These are phyloP conservation scores for Apotomis capreana DNA, from an alignment of 2,888 invertebrate species.

Conservation along the genomic window DNA sequence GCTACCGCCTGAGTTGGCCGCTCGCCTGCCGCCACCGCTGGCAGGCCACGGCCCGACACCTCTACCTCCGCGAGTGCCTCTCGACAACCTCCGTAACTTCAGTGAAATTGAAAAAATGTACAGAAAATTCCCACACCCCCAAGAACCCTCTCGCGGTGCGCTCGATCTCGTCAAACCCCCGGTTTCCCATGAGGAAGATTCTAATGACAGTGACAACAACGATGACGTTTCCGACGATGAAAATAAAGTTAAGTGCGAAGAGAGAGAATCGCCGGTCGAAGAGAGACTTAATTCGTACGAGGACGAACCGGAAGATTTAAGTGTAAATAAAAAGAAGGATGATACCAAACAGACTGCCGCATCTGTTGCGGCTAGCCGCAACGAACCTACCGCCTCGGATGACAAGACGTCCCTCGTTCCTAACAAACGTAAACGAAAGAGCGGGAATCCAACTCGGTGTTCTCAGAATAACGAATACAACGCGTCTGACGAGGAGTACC, in stretches of 20 bases:
- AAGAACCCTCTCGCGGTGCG: slow-evolving; percentile 65
- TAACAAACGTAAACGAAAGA: slow-evolving; percentile 90
- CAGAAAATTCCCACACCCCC: slow-evolving; percentile 71
- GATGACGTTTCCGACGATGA: slow-evolving; percentile 71
- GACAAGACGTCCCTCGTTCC: slow-evolving; percentile 80
- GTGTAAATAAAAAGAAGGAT: slow-evolving; percentile 86
- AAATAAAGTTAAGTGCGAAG: slow-evolving; percentile 57
- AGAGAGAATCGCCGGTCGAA: slow-evolving; percentile 59
- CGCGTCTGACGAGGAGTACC: slow-evolving; percentile 77
- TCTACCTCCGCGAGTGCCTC: slow-evolving; percentile 81
- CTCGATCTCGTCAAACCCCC: slow-evolving; percentile 69
- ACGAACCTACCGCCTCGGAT: slow-evolving; percentile 70
- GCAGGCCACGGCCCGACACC: slow-evolving; percentile 65
- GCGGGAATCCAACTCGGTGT: slow-evolving; percentile 91
- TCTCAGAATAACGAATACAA: slow-evolving; percentile 82
- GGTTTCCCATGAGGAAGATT: slow-evolving; percentile 63
- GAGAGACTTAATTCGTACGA: slow-evolving; percentile 68
- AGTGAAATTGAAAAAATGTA: slow-evolving; percentile 82
- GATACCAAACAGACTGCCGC: slow-evolving; percentile 80
- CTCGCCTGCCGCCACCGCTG: slow-evolving; percentile 68
- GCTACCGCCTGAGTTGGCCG: slow-evolving; percentile 84
- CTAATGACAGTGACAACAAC: slow-evolving; percentile 72
- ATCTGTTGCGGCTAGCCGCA: slow-evolving; percentile 57
- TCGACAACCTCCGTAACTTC: slow-evolving; percentile 78
- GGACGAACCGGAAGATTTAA: slow-evolving; percentile 88